These are phyloP conservation scores for Pipistrellus pipistrellus DNA, from an alignment of 2,797 vertebrate genomes.

Conservation along the genomic window DNA sequence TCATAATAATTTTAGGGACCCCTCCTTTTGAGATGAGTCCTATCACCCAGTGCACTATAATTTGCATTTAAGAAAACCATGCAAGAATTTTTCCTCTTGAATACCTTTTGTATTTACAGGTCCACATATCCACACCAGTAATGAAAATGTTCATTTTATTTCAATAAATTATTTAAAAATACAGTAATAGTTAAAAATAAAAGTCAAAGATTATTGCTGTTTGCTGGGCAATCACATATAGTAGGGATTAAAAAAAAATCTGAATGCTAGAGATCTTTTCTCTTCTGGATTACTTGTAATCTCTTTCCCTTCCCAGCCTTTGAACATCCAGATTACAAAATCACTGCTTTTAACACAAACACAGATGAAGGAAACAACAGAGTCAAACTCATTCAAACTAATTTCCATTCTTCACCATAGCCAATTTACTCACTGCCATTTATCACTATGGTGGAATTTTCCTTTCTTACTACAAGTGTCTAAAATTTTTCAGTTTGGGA, in stretches of 20 bases:
- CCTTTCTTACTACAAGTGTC: neutral
- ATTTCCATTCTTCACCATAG: neutral
- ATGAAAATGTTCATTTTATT: constrained; percentile 19
- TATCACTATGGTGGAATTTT: neutral
- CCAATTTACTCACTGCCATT: neutral
- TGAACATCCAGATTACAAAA: constrained; percentile 42
- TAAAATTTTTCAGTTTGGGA: constrained; percentile 14
- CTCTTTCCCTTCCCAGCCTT: constrained; percentile 3
- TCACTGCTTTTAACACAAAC: constrained; percentile 36
- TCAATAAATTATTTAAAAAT: constrained; percentile 41
- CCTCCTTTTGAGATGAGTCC: neutral
- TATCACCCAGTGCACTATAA: neutral
- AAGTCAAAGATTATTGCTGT: constrained; percentile 35
- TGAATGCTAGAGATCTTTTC: neutral
- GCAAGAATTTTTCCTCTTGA: neutral
- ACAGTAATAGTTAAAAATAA: constrained; percentile 37
- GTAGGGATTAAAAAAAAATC: neutral
- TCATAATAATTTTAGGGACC: neutral
- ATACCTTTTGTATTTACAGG: neutral
- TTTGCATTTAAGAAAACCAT: neutral
- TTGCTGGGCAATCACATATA: neutral
- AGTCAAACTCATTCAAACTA: constrained; percentile 32
- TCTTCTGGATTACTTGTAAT: constrained; percentile 22
- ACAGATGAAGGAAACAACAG: neutral
- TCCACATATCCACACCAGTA: neutral